Base-by-base conservation (phyloP, 30 jellyfish, hydroid and myxozoan genomes). In the Chrysaora quinquecirrha region DNA sequence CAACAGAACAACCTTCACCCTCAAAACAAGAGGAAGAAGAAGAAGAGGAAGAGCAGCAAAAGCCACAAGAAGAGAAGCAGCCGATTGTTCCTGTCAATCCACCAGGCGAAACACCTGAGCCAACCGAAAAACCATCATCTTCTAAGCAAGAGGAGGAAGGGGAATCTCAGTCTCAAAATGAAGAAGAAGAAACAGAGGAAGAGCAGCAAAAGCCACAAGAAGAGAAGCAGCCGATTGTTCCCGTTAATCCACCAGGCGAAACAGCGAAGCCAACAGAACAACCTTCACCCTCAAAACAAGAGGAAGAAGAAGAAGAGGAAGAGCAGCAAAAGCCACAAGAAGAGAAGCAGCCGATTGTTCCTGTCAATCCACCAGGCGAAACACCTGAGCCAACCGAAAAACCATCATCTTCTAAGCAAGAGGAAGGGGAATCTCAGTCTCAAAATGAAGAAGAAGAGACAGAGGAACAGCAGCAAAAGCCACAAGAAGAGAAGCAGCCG, bases 391-490 rank as follows among this genome's bases (percentile, higher is more conserved):
- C 30, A 20, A 28, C 22, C 16, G 63, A 75, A 70, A 61, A 30
- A n/a, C 64, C n/a, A 58, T 34, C 20, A 32, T 54, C 29, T 47
- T 56, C 33, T 32, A 21, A 29, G 48, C 56, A 76, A 34, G 87
- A 68, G 16, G 75, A 43, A 35, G 54, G 49, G 66, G 83, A 66
- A 7, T 73, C 21, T 4, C 74, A 78, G 65, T 20, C 47, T n/a
- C 65, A 29, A 49, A 83, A 65, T 21, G 46, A 23, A 20, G 61
- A 52, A n/a, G 63, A 75, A 76, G 62, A 30, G n/a, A 62, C 32
- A 58, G 71, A 20, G 49, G 68, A 20, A 66, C 66, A 30, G 83
- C 76, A 66, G 52, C 32, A 47, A 76, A 80, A 21, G 71, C 90
- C 46, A 29, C 90, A 0, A 73, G 80, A 43, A n/a, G n/a, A n/a